Evolutionary conservation across 2,113 vertebrate genomes (phyloP), one percentile per base, ranked within the genome.

Genomic region (Thymallus thymallus): DNA sequence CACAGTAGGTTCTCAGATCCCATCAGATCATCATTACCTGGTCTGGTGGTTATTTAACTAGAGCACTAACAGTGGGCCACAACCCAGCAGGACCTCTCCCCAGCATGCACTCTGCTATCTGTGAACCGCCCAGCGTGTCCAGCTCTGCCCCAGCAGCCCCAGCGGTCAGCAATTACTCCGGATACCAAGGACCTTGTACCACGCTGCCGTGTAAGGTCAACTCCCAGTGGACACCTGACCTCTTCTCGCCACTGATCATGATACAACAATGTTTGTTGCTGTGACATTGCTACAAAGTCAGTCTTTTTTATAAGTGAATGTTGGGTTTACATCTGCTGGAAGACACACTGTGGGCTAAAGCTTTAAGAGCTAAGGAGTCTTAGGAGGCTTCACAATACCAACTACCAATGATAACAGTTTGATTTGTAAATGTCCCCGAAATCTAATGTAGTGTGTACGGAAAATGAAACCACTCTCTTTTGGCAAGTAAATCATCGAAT

Each of bases 261-360:
- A 51, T 51, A 18, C 48, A 51, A 51, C 24, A 55, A 45, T 6
- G 46, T 14, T 41, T 77, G 84, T 73, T 76, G 64, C 46, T 16
- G 67, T 87, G 89, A 90, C 86, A 86, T 86, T 89, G 87, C 78
- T 60, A 69, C 81, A 90, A 90, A 87, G 85, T 85, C 80, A 64
- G 13, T n/a, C 4, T 30, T 18, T 16, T 51, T 51, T 41, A 10
- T 18, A 51, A 16, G 48, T 51, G 48, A 18, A 51, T 2, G 35
- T 10, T 41, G 9, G 35, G 35, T 41, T 41, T 41, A 41, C 35
- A 41, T 41, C 14, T 51, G 48, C 1, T 51, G 48, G 48, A 51
- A 14, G 48, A 51, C 48, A 51, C 48, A 14, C 16, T 1, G 48
- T 18, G 48, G 35, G 35, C 35, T 9, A 12, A 3, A 51, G 48